A percentile compares a stretch with the other conserved stretches of the same genome.
Conservation (phyloP, 2,113 vertebrate genomes). For the Peromyscus maniculatus region DNA sequence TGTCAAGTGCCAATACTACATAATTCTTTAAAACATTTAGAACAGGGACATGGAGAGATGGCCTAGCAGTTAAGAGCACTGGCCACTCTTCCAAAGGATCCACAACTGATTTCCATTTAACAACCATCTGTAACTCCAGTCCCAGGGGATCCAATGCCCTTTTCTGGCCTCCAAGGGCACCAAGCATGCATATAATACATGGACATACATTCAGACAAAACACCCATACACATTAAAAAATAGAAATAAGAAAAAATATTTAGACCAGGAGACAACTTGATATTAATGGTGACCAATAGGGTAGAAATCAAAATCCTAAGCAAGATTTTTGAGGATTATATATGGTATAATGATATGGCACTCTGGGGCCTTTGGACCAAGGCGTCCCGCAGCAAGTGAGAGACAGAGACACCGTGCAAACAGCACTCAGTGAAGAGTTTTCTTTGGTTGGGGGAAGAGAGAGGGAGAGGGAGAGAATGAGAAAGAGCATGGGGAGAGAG, state of each 20-base stretch:
- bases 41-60: neutral
- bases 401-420: no score
- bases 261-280: neutral
- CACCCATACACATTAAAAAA: neutral
- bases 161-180: neutral
- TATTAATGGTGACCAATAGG: neutral
- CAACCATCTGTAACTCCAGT: neutral
- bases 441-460: no score
- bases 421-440: no score
- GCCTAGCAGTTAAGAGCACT: neutral
- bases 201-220: neutral
- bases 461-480: no score
- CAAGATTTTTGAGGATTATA: neutral
- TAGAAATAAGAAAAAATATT: neutral
- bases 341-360: no score
- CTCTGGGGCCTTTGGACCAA: no score
- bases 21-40: neutral
- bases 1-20: neutral
- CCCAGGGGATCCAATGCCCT: neutral
- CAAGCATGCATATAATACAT: neutral
- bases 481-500: no score
- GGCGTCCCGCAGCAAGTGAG: no score
- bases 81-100: neutral
- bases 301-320: neutral
- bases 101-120: neutral